Evolutionary conservation across 2,797 vertebrate genomes (phyloP), one percentile per base, ranked within the genome.

Genomic region (Takifugu ocellatus): DNA sequence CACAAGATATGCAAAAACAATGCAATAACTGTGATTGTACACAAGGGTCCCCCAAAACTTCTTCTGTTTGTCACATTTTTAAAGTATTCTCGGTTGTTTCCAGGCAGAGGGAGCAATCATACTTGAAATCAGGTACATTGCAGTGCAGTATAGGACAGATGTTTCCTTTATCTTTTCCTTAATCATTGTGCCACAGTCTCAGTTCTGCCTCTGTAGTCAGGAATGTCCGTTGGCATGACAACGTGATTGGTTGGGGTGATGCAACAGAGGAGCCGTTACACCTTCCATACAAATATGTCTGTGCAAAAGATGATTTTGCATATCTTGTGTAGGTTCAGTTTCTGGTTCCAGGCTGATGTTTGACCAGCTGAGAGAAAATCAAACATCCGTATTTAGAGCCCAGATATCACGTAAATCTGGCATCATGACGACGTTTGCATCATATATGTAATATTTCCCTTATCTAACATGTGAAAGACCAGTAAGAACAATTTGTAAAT

Each of bases 1-100:
- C 94, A 95, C 95, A 94, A 96, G 94, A 97, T 98, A 98, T 98
- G 96, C 96, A 98, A 98, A 98, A 96, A 94, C 95, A 97, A 98
- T 96, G 96, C 96, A 98, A 97, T 98, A 98, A 94, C 91, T 88
- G 91, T 92, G 93, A 95, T 92, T 88, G 94, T 95, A 92, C 91
- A 81, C 76, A 83, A 88, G 78, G 83, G 76, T 89, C 63, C 83
- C 67, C 70, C 56, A 56, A 63, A 53, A 64, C 88, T 91, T 90
- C 87, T 91, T 91, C 85, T 90, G 90, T 93, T 92, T 92, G 89
- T 93, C 93, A 86, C 90, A 90, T 93, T 93, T 77, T 62, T 47
- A 66, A 75, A 75, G 68, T 80, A 52, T 76, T 68, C 61, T 66
- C 91, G 86, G 85, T 56, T 63, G 92, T 94, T 92, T 94, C 17